Conservation (phyloP, 2,113 vertebrate species). For the Capra hircus region DNA sequence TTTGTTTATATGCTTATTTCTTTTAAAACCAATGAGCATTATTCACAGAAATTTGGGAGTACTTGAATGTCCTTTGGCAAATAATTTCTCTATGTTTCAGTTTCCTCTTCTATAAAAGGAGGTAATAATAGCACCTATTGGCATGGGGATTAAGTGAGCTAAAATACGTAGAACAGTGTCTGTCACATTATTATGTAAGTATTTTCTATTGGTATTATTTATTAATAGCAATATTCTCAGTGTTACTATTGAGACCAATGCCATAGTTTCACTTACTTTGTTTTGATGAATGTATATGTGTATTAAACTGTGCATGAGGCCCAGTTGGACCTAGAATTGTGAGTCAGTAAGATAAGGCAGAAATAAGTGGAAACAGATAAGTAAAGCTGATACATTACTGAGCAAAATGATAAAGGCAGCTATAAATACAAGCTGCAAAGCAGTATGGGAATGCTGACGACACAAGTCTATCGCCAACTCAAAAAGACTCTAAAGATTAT, state of each 20-base stretch:
- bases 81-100: background rate
- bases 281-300: background rate
- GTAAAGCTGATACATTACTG: background rate
- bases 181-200: background rate
- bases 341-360: background rate
- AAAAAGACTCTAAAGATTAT: background rate
- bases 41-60: background rate
- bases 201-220: background rate
- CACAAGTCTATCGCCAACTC: background rate
- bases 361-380: background rate
- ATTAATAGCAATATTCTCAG: background rate
- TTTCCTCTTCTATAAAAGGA: background rate
- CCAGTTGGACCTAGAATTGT: background rate
- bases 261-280: background rate
- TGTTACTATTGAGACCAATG: background rate
- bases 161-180: background rate
- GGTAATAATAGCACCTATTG: background rate
- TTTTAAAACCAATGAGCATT: background rate
- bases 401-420: background rate
- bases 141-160: background rate
- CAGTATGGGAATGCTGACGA: background rate
- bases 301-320: background rate
- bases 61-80: background rate
- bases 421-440: background rate
- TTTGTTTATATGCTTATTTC: background rate